Conservation (phyloP, 2,113 vertebrate species). For the Clarias macrocephalus region DNA sequence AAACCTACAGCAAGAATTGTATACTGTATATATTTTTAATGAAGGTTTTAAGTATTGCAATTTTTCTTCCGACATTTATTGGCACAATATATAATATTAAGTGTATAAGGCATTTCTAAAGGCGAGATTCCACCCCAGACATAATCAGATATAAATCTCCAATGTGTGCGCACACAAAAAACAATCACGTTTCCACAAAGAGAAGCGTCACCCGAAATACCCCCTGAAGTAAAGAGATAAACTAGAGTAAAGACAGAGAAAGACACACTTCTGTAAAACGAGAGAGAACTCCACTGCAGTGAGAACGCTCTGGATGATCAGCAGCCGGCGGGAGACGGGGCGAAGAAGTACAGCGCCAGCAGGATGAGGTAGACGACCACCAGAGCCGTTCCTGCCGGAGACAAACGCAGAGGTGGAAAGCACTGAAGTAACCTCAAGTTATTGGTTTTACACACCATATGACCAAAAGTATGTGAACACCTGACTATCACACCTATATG, state of each 20-base stretch:
- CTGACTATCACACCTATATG: background rate
- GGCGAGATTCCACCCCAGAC: background rate
- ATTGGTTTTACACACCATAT: background rate
- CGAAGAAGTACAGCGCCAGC: slow-evolving; percentile 78
- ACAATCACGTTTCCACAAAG: background rate
- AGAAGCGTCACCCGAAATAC: background rate
- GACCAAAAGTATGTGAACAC: background rate
- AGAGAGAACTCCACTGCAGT: background rate
- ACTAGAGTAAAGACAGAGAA: background rate
- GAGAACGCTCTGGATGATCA: slow-evolving; percentile 55
- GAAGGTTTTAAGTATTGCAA: background rate
- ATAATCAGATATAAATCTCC: background rate
- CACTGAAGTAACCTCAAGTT: background rate
- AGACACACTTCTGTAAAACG: background rate
- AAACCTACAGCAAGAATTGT: background rate
- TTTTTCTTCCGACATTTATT: background rate
- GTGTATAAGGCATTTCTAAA: background rate
- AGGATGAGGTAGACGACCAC: slow-evolving; percentile 84
- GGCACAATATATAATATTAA: background rate
- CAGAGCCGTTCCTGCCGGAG: slow-evolving; percentile 72
- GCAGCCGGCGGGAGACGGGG: slow-evolving; percentile 78
- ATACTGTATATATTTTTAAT: background rate
- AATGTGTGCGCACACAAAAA: background rate
- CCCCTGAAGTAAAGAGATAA: background rate
- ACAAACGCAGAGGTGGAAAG: background rate